phyloP scores from a whole-genome alignment of 2,113 vertebrate genomes.

The Dicrurus megarhynchus region DNA sequence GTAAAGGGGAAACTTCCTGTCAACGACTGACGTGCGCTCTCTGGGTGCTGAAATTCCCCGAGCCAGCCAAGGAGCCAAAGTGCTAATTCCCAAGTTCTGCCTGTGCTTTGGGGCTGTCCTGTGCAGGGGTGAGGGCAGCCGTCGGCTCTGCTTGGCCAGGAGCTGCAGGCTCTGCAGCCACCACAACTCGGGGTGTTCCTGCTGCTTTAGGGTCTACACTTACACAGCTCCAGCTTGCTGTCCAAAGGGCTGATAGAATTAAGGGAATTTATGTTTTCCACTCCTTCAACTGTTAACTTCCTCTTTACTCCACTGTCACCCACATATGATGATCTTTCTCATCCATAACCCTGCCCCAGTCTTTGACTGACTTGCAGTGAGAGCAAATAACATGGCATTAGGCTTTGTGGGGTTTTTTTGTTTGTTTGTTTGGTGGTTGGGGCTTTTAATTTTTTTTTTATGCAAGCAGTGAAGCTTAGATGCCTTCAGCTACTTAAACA shows the following conservation, averaged over 20 bases:
- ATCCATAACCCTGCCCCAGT: not conserved
- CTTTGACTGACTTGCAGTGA: not conserved
- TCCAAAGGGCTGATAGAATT: not conserved
- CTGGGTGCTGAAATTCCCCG: not conserved
- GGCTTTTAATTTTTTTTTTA: not conserved
- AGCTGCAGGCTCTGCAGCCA: not conserved
- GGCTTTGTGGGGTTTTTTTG: too few relatives aligned
- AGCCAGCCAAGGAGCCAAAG: not conserved
- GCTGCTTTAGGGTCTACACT: not conserved
- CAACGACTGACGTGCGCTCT: fast-evolving
- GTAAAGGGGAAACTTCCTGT: not conserved
- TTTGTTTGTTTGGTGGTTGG: not conserved
- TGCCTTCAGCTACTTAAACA: not conserved
- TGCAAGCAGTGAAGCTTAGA: not conserved
- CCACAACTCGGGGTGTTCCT: fast-evolving
- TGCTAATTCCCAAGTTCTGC: not conserved
- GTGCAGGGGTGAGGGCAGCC: not conserved
- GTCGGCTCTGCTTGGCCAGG: not conserved
- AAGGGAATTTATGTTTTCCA: not conserved
- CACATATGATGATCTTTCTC: not conserved
- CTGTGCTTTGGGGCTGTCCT: not conserved
- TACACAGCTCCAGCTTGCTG: not conserved
- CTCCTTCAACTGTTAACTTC: not conserved
- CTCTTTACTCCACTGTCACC: not conserved
- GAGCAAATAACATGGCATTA: not conserved